Conservation (phyloP, 2,797 vertebrate species). For the Pagetopsis macropterus region DNA sequence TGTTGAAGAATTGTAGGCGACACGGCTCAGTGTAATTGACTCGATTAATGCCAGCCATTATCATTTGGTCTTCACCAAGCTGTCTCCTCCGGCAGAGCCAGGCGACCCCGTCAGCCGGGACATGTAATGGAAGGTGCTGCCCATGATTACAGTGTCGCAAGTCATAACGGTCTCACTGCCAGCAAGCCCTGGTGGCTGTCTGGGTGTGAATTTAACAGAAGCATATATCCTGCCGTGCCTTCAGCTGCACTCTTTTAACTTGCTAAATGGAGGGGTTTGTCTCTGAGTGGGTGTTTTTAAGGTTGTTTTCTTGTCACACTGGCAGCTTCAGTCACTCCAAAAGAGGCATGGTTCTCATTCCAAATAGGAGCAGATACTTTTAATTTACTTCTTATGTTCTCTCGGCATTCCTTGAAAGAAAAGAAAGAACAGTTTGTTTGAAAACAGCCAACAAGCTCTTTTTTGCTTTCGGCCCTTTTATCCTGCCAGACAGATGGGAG, state of each 20-base stretch:
- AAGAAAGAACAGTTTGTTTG: conserved; percentile 52
- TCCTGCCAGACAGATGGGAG: conserved; percentile 37
- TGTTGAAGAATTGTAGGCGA: conserved; percentile 75
- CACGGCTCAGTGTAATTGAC: conserved; percentile 78
- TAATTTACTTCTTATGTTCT: conserved; percentile 43
- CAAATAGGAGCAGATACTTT: conserved; percentile 37
- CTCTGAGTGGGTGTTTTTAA: conserved; percentile 32
- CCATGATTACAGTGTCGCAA: conserved; percentile 84
- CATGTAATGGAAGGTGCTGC: conserved; percentile 79
- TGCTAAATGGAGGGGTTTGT: conserved; percentile 31
- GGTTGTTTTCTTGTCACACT: conserved; percentile 39
- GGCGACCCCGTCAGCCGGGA: conserved; percentile 77
- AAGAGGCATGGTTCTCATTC: conserved; percentile 36
- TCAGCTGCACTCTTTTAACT: conserved; percentile 40
- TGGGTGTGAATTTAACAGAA: conserved; percentile 49
- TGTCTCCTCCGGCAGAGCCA: conserved; percentile 68
- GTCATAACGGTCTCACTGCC: conserved; percentile 77
- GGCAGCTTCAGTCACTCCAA: conserved; percentile 28
- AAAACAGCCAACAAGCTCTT: conserved; percentile 22
- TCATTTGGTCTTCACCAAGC: conserved; percentile 73
- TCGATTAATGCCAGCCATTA: conserved; percentile 82
- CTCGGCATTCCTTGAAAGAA: conserved; percentile 27
- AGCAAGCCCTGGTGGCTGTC: conserved; percentile 63
- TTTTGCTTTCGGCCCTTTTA: conserved; percentile 35
- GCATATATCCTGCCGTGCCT: conserved; percentile 15